Evolutionary conservation across 2,113 vertebrate genomes (phyloP).

Genomic region (Stigmatopora argus): DNA sequence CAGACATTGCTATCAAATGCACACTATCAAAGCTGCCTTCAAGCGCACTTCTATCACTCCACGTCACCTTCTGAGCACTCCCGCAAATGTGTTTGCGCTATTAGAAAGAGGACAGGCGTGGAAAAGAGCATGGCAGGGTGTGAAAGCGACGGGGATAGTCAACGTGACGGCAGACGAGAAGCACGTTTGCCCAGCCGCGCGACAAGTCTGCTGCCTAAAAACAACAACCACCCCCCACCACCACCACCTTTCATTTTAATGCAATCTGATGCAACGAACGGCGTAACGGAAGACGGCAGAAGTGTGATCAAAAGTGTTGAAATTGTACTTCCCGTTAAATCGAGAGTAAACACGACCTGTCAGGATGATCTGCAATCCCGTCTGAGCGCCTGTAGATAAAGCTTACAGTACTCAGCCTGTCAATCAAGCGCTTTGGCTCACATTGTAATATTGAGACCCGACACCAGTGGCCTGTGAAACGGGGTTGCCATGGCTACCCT

Average conservation of each 20-base stretch:
- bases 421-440: neutral
- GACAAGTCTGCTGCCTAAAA: slow-evolving; percentile 33
- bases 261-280: slow-evolving; percentile 4
- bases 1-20: slow-evolving; percentile 26
- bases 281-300: neutral
- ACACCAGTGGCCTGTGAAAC: neutral
- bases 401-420: neutral
- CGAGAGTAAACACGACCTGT: slow-evolving; percentile 9
- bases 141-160: slow-evolving; percentile 41
- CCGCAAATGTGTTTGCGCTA: slow-evolving; percentile 28
- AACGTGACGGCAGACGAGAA: slow-evolving; percentile 31
- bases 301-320: slow-evolving; percentile 3
- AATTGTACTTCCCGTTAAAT: slow-evolving; percentile 6
- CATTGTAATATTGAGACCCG: neutral
- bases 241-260: neutral
- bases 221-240: neutral
- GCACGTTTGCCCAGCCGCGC: slow-evolving; percentile 26
- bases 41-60: slow-evolving; percentile 37
- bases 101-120: slow-evolving; percentile 44
- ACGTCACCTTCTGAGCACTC: slow-evolving; percentile 39
- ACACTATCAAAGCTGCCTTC: slow-evolving; percentile 47
- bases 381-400: slow-evolving; percentile 1
- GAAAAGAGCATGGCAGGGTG: slow-evolving; percentile 58
- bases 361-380: neutral
- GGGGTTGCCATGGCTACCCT: neutral